Evolutionary conservation across 2,797 vertebrate genomes (phyloP), one percentile per base, ranked within the genome.

Genomic region (Vespertilio murinus): DNA sequence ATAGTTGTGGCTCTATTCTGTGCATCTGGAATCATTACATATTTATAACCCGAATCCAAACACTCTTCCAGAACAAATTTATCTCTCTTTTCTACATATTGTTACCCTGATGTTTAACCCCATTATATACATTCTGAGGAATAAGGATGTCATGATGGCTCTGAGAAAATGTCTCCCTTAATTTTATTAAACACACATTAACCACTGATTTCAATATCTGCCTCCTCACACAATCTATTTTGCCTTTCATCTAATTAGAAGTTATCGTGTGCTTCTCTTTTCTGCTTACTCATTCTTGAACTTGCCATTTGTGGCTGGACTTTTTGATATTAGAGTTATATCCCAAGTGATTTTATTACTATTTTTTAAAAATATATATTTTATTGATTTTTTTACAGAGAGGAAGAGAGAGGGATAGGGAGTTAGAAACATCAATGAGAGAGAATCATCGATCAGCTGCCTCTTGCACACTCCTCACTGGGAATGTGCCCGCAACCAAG

Each of bases 71-170:
- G 3, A 35, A 70, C 25, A 96, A 92, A 70, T 18, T 88, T 10
- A 38, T 96, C 38, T 92, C 90, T 38, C 94, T 96, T 54, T 93
- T 90, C 80, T 95, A 92, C 2, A 93, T 4, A 40, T 89, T 16
- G 5, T 96, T 11, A 81, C 59, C 3, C 94, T 69, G 2, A 79
- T 93, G 52, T 90, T 93, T 73, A 96, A 97, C n/a, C 90, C 94
- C 8, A 61, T 78, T 8, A 92, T 91, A 67, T 74, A 95, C 4
- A 95, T n/a, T 17, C 64, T 95, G 42, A 96, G 93, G 35, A 93
- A 93, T 12, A 93, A 93, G 35, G 81, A 95, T 35, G 49, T 79
- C 42, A 49, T 6, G n/a, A 49, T 35, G 33, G 83, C 87, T 1
- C 30, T 95, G n/a, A 94, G 28, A 75, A 94, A 90, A 80, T 28